These are phyloP conservation scores for Mobula hypostoma DNA, from an alignment of 2,113 vertebrate species.

Conservation along the genomic window DNA sequence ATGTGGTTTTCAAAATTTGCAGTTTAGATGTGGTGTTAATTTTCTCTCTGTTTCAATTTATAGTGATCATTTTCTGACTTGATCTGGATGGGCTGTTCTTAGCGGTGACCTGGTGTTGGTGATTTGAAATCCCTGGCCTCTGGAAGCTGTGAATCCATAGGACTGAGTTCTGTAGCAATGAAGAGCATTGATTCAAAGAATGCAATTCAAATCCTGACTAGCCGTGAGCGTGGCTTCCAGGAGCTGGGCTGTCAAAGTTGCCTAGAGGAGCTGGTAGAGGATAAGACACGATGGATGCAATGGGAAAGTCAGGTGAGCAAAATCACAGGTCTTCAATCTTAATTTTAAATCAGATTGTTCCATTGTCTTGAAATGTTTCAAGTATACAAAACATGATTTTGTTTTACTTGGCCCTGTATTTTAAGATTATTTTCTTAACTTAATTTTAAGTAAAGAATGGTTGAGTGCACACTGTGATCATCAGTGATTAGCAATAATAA, in stretches of 20 bases:
- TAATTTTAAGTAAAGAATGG: background rate
- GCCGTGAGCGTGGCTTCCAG: slow-evolving; percentile 81
- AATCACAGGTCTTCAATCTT: background rate
- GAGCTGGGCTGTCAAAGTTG: slow-evolving; percentile 80
- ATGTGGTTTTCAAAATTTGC: background rate
- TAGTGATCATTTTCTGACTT: slow-evolving; percentile 51
- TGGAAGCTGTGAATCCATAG: slow-evolving; percentile 46
- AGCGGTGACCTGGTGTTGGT: slow-evolving; percentile 50
- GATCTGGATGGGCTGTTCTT: slow-evolving; percentile 58
- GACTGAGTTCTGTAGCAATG: slow-evolving; percentile 48
- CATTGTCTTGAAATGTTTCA: background rate
- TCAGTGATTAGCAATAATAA: too few relatives aligned
- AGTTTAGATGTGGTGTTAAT: slow-evolving; percentile 38
- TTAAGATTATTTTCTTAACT: background rate
- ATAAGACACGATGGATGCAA: slow-evolving; percentile 97
- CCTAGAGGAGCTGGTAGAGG: slow-evolving; percentile 92
- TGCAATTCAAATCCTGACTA: slow-evolving; percentile 85
- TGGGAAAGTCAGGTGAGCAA: slow-evolving; percentile 91
- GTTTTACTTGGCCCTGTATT: background rate
- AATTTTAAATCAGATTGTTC: background rate
- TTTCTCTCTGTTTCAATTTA: slow-evolving; percentile 52
- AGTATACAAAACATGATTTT: background rate
- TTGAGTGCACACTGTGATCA: background rate
- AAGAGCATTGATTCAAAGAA: slow-evolving; percentile 92
- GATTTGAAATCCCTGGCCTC: slow-evolving; percentile 51